Evolutionary conservation across 2,797 vertebrate species (phyloP).

Genomic region (Syndactyla subalaris): DNA sequence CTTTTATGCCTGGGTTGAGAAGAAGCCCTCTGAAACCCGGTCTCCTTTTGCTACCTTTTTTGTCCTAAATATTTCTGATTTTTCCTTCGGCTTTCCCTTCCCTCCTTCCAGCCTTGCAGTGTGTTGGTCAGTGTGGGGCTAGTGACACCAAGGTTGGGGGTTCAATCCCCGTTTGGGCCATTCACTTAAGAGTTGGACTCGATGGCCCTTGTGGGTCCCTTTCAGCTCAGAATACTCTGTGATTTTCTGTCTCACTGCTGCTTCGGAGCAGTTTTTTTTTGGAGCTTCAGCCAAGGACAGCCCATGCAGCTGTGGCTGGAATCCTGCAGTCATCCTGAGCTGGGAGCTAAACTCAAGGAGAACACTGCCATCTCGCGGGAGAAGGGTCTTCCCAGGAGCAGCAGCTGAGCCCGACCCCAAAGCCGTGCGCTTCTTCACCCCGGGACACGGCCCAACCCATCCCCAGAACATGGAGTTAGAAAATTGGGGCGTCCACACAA

Average conservation of each 20-base stretch:
- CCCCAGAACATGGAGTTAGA: neutral
- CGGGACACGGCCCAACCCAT: accelerated
- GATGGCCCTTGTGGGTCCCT: neutral
- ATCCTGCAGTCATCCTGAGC: accelerated
- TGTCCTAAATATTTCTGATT: neutral
- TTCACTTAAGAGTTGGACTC: neutral
- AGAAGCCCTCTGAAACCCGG: neutral
- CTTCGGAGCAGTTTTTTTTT: neutral
- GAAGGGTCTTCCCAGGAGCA: neutral
- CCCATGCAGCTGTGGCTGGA: accelerated
- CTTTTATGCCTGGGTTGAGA: neutral
- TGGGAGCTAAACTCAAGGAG: neutral
- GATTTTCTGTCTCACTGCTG: neutral
- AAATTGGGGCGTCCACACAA: accelerated
- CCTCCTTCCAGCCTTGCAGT: neutral
- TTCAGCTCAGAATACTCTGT: neutral
- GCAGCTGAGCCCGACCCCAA: accelerated
- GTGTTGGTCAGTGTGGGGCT: neutral
- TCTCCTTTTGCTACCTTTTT: neutral
- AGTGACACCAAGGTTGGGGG: neutral
- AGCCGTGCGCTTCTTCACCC: accelerated
- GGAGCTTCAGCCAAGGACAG: neutral
- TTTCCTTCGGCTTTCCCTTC: neutral
- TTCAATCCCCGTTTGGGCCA: neutral
- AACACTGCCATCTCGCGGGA: constrained; percentile 60